Evolutionary conservation across 2,888 invertebrate genomes (phyloP), one percentile per base, ranked within the genome.

Genomic region (Drosophila falleni): DNA sequence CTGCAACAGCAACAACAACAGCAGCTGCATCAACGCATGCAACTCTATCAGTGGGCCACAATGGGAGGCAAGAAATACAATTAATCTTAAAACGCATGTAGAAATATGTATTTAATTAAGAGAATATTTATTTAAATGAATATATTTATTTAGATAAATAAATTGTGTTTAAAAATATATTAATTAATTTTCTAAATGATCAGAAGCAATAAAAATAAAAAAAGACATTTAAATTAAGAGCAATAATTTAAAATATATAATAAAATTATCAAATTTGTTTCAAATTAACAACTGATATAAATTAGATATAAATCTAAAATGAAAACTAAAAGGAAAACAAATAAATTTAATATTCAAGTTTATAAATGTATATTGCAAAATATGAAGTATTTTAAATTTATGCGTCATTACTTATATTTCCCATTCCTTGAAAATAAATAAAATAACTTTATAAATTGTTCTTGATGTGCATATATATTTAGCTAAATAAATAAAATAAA

Each of bases 401-500:
- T n/a, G n/a, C n/a, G n/a, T n/a, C 29, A 29, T 29, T 29, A 6
- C 6, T 29, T 23, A 3, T 23, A 23, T 23, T 29, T 1, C 31
- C 31, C 31, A 31, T 31, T 31, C 2, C 29, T 1, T 29, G 29
- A 31, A 9, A 31, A 15, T 39, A 16, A 15, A 39, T 8, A 16
- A 16, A 1, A 39, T 9, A 16, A 9, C 8, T 1, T 9, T 15
- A 15, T 15, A 15, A 15, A 42, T 53, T 23, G 11, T 2, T 5
- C 23, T 19, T 46, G 47, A 46, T 47, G 37, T 74, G 71, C 66
- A 41, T 75, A 26, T 47, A 46, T 56, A 55, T 84, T 81, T 69
- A 55, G 72, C 76, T 70, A 83, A 86, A 88, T 88, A 87, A 87
- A 84, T 88, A 74, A 71, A 80, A 83, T 88, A 74, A 87, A 88